Percentiles rank a stretch among this genome's conserved stretches.
These are phyloP conservation scores for Pedicia rivosa DNA, from an alignment of 2,888 invertebrate genomes.

Conservation along the genomic window DNA sequence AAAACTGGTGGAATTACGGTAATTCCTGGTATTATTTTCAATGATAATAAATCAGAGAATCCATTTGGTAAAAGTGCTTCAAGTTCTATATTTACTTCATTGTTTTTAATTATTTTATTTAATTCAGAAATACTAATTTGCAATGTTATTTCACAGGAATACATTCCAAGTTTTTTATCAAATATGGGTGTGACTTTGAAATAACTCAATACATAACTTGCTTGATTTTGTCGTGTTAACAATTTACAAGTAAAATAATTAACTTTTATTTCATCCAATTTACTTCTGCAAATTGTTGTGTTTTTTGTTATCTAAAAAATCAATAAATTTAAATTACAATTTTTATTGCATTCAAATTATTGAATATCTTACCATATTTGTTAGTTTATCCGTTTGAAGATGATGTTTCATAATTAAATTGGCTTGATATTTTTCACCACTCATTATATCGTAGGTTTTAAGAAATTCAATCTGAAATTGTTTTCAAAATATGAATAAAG, in stretches of 20 bases:
- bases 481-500: too few species aligned
- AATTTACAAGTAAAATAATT: slow-evolving; percentile 25
- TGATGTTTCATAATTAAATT: slow-evolving; percentile 29
- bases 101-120: slow-evolving; percentile 22
- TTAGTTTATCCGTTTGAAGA: slow-evolving; percentile 28
- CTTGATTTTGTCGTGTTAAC: slow-evolving; percentile 21
- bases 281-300: slow-evolving; percentile 22
- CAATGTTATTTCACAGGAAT: slow-evolving; percentile 26
- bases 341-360: background rate
- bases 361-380: slow-evolving; percentile 26
- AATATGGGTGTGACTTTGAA: slow-evolving; percentile 24
- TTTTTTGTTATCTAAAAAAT: slow-evolving; percentile 24
- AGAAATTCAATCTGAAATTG: slow-evolving; percentile 30
- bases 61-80: slow-evolving; percentile 26
- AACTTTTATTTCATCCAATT: slow-evolving; percentile 19
- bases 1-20: slow-evolving; percentile 22
- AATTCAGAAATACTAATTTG: slow-evolving; percentile 22
- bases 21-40: slow-evolving; percentile 28
- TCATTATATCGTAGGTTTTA: slow-evolving; percentile 28
- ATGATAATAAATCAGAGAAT: slow-evolving; percentile 20
- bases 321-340: slow-evolving; percentile 8
- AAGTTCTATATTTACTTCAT: slow-evolving; percentile 24
- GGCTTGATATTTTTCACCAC: slow-evolving; percentile 25
- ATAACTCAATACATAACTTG: slow-evolving; percentile 19
- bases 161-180: slow-evolving; percentile 21